phyloP scores from a whole-genome alignment of 2,797 vertebrate genomes.

The Chelmon rostratus region DNA sequence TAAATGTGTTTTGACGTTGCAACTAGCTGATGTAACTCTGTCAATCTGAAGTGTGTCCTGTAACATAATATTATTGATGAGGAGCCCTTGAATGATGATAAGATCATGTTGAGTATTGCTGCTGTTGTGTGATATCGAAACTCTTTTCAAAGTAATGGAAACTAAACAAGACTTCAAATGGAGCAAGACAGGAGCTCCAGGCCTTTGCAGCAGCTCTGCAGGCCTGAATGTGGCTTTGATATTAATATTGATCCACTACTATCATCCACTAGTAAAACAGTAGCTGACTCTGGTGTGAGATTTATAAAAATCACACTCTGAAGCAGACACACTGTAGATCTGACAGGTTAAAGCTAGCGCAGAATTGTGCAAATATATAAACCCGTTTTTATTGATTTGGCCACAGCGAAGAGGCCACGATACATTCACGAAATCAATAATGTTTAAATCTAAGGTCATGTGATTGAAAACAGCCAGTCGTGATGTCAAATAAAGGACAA shows the following conservation, averaged over 20 bases:
- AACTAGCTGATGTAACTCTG: constrained; percentile 61
- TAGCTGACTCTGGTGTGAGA: not conserved
- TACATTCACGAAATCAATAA: not conserved
- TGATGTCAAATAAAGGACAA: not conserved
- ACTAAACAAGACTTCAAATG: not conserved
- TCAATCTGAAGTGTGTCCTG: constrained; percentile 7
- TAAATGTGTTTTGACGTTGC: constrained; percentile 62
- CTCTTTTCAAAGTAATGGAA: not conserved
- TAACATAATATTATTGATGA: constrained; percentile 4
- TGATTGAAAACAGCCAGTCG: not conserved
- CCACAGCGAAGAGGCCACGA: not conserved
- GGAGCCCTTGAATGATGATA: not conserved
- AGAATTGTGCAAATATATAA: not conserved
- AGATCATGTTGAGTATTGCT: not conserved
- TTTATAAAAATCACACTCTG: not conserved
- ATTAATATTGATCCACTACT: not conserved
- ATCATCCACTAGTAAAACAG: not conserved
- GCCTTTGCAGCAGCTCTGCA: not conserved
- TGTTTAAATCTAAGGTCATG: no score
- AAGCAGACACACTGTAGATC: not conserved
- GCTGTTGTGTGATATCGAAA: not conserved
- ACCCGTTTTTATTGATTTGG: not conserved
- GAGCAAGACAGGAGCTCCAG: no score
- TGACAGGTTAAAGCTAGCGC: not conserved
- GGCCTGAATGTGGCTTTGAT: not conserved